phyloP scores from a whole-genome alignment of 2,113 vertebrate genomes.

The Triplophysa rosa region DNA sequence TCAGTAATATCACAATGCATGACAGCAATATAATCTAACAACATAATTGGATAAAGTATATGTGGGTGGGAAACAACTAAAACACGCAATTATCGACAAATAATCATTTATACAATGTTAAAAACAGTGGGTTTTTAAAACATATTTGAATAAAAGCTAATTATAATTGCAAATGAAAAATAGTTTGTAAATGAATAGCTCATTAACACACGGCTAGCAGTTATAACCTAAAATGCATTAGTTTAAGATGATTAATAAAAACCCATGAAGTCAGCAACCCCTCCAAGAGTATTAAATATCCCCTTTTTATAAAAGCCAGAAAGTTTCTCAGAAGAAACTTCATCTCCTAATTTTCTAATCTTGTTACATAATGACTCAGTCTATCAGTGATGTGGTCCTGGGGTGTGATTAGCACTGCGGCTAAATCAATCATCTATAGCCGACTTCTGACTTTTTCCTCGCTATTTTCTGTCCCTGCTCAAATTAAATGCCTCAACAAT shows the following conservation, averaged over 20 bases:
- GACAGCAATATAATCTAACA: too few species aligned
- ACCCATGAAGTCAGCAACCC: not conserved
- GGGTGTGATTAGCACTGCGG: conserved; percentile 57
- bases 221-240: not conserved
- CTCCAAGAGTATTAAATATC: not conserved
- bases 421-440: conserved; percentile 54
- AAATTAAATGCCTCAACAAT: conserved; percentile 49
- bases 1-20: too few species aligned
- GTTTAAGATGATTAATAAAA: not conserved
- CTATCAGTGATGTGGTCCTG: conserved; percentile 46
- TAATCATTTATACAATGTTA: not conserved
- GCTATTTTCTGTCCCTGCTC: conserved; percentile 52
- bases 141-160: not conserved
- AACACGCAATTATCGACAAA: not conserved
- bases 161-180: not conserved
- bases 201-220: not conserved
- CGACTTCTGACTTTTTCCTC: conserved; percentile 46
- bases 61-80: not conserved
- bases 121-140: not conserved
- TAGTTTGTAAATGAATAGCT: too few species aligned
- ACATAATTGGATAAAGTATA: not conserved
- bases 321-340: conserved; percentile 55
- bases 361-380: conserved; percentile 60
- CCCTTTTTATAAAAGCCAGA: conserved; percentile 16
- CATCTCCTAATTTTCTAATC: conserved; percentile 56